Evolutionary conservation across 2,113 vertebrate species (phyloP).

Genomic region (Otolemur garnettii): DNA sequence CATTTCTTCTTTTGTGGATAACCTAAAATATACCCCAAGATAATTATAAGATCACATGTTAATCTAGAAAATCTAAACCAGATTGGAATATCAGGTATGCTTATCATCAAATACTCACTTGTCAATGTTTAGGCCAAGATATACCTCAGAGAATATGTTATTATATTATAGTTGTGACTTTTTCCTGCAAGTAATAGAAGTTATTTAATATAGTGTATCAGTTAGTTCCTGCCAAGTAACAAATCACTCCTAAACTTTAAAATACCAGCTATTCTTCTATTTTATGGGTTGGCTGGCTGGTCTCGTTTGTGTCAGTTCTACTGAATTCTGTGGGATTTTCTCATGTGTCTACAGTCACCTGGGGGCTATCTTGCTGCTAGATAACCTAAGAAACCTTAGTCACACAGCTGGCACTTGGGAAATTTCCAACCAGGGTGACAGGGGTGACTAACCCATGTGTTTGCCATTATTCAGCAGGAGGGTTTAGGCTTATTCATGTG

Average conservation of each 20-base stretch:
- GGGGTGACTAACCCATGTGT: background rate
- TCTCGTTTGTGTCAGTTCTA: background rate
- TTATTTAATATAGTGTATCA: background rate
- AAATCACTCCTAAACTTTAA: slow-evolving; percentile 11
- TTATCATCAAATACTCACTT: background rate
- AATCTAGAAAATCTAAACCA: background rate
- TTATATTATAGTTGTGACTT: background rate
- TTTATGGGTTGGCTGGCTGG: background rate
- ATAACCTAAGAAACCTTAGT: background rate
- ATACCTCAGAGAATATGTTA: background rate
- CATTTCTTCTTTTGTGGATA: background rate
- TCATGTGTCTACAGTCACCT: background rate
- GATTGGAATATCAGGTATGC: background rate
- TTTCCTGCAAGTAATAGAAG: background rate
- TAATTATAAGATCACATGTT: background rate
- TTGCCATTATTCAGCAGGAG: background rate
- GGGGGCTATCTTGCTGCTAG: background rate
- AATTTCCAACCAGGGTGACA: background rate
- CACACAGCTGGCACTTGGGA: background rate
- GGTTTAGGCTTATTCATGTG: background rate
- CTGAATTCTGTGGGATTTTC: background rate
- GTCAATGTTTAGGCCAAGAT: background rate
- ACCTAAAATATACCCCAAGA: background rate
- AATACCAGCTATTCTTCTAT: background rate
- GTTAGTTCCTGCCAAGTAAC: background rate